Evolutionary conservation across 2,797 vertebrate genomes (phyloP).

Genomic region (Pelobates cultripes): DNA sequence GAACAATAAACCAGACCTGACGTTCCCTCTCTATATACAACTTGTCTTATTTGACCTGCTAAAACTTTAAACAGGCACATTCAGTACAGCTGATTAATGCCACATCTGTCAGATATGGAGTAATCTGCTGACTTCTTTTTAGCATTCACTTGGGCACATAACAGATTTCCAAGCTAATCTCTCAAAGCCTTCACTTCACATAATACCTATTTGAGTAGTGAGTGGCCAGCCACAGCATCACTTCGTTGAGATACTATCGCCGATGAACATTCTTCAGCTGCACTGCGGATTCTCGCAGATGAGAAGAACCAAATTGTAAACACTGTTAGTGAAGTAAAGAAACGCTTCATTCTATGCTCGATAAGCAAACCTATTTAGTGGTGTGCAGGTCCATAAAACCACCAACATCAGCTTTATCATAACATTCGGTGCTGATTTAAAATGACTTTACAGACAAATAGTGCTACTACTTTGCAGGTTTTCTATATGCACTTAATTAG

Average conservation of each 20-base stretch:
- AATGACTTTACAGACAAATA: slow-evolving; percentile 13
- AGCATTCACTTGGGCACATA: background rate
- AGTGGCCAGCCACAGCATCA: background rate
- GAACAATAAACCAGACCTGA: background rate
- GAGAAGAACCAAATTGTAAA: slow-evolving; percentile 47
- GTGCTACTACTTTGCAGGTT: background rate
- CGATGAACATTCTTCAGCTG: slow-evolving; percentile 30
- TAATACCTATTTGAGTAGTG: slow-evolving; percentile 1
- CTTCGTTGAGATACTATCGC: background rate
- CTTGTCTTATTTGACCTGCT: slow-evolving; percentile 35
- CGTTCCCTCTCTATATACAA: background rate
- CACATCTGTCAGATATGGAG: slow-evolving; percentile 36
- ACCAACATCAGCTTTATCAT: slow-evolving; percentile 17
- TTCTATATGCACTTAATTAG: slow-evolving; percentile 37
- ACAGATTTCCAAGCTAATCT: slow-evolving; percentile 29
- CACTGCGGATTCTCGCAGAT: slow-evolving; percentile 30
- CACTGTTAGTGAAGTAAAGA: background rate
- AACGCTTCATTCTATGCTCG: slow-evolving; percentile 27
- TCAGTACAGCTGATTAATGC: background rate
- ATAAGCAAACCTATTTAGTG: slow-evolving; percentile 23
- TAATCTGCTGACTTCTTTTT: slow-evolving; percentile 28
- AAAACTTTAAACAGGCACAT: slow-evolving; percentile 39
- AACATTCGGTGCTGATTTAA: background rate
- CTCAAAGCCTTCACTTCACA: slow-evolving; percentile 42
- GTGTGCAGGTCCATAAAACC: slow-evolving; percentile 36